A percentile compares a stretch with the other conserved stretches of the same genome.
These are phyloP conservation scores for Isurus oxyrinchus DNA, from an alignment of 2,113 vertebrate species.

Conservation along the genomic window DNA sequence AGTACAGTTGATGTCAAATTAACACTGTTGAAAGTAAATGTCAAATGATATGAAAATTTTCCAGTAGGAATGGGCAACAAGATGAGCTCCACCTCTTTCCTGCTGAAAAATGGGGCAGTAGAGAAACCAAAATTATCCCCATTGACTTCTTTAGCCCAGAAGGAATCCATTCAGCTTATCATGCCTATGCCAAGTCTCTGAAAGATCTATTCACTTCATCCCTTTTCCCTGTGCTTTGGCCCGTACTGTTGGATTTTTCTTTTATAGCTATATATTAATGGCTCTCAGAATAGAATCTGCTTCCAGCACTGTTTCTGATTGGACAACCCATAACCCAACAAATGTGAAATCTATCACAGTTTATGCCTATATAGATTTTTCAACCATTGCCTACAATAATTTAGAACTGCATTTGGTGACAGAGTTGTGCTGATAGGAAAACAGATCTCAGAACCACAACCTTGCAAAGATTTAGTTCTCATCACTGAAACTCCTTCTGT, in stretches of 20 bases:
- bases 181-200: no score
- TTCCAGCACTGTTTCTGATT: not conserved
- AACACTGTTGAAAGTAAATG: no score
- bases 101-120: not conserved
- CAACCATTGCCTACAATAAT: not conserved
- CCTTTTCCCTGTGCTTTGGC: no score
- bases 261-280: no score
- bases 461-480: not conserved
- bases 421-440: not conserved
- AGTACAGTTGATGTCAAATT: no score
- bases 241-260: no score
- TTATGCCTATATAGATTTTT: not conserved
- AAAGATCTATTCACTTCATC: no score
- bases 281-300: no score
- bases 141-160: no score
- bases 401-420: not conserved
- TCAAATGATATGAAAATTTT: no score
- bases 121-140: not conserved
- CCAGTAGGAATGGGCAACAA: no score
- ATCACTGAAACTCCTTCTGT: not conserved
- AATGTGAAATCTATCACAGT: not conserved
- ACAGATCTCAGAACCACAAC: not conserved
- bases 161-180: no score
- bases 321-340: not conserved
- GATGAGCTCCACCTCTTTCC: not conserved